A percentile compares a stretch with the other conserved stretches of the same genome.
Evolutionary conservation across 2,797 vertebrate genomes (phyloP).

Genomic region (Jordanella pulchra): DNA sequence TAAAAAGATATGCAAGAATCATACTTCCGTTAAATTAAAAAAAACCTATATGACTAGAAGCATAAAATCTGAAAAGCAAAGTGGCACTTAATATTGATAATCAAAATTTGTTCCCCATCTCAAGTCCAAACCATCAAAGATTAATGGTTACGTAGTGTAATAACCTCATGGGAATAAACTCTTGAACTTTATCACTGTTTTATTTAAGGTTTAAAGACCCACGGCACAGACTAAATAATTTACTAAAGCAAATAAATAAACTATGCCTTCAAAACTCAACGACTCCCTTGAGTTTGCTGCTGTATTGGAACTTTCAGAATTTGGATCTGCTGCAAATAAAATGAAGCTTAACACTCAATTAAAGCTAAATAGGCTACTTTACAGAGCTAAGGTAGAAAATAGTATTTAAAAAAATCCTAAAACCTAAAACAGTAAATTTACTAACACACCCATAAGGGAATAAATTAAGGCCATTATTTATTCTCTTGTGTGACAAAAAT

Average conservation of each 20-base stretch:
- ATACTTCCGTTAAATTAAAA: background rate
- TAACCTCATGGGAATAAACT: conserved; percentile 17
- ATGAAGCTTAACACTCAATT: conserved; percentile 30
- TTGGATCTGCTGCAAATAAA: conserved; percentile 16
- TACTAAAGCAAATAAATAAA: conserved; percentile 51
- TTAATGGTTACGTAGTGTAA: conserved; percentile 11
- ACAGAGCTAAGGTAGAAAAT: conserved; percentile 14
- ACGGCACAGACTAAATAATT: conserved; percentile 45
- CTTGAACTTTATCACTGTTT: conserved; percentile 10
- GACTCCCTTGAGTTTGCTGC: conserved; percentile 16
- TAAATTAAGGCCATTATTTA: conserved; percentile 27
- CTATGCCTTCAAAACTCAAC: conserved; percentile 20
- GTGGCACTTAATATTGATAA: background rate
- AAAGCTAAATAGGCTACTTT: conserved; percentile 18
- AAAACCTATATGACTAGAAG: background rate
- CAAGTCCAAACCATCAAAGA: background rate
- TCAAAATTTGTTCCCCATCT: background rate
- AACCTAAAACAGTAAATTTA: conserved; percentile 17
- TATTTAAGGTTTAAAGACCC: conserved; percentile 7
- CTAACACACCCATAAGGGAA: conserved; percentile 21
- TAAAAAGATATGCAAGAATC: background rate
- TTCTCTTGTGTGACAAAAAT: conserved; percentile 20
- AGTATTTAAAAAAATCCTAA: conserved; percentile 13
- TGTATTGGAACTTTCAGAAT: conserved; percentile 48
- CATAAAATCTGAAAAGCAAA: background rate